Conservation (phyloP, 2,888 invertebrate species). For the Dicranocentrus wangi region DNA sequence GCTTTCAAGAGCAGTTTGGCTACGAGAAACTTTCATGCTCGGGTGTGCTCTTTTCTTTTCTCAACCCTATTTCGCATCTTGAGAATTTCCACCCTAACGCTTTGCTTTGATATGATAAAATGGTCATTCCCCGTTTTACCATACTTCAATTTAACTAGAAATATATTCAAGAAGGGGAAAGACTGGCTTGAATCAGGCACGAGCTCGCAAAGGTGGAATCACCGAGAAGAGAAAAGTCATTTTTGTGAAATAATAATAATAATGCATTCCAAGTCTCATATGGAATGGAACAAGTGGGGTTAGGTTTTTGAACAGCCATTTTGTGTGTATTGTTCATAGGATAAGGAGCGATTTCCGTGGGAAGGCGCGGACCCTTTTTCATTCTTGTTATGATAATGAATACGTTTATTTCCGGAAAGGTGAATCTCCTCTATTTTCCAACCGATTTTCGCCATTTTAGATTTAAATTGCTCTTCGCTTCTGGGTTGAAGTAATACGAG, state of each 20-base stretch:
- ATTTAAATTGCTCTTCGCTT: no score
- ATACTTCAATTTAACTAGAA: no score
- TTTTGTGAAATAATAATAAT: conserved; percentile 16
- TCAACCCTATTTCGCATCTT: no score
- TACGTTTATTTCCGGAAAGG: conserved; percentile 7
- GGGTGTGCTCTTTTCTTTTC: background rate
- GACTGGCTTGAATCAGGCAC: conserved; percentile 12
- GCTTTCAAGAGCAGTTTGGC: conserved; percentile 13
- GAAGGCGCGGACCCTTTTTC: conserved; percentile 6
- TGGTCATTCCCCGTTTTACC: no score
- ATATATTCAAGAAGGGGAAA: background rate
- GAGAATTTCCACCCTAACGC: no score
- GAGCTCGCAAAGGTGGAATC: conserved; percentile 20
- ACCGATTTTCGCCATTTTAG: conserved; percentile 6
- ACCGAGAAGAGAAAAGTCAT: background rate
- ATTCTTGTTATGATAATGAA: conserved; percentile 27
- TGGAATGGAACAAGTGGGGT: conserved; percentile 13
- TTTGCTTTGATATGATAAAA: no score
- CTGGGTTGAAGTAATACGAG: no score
- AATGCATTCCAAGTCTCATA: background rate
- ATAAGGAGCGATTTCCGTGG: background rate
- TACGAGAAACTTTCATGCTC: background rate
- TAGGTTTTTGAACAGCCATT: background rate
- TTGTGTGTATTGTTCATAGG: conserved; percentile 7
- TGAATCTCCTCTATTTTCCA: background rate